Conservation (phyloP, 2,113 vertebrate genomes). For the Sarotherodon lohbergeri region DNA sequence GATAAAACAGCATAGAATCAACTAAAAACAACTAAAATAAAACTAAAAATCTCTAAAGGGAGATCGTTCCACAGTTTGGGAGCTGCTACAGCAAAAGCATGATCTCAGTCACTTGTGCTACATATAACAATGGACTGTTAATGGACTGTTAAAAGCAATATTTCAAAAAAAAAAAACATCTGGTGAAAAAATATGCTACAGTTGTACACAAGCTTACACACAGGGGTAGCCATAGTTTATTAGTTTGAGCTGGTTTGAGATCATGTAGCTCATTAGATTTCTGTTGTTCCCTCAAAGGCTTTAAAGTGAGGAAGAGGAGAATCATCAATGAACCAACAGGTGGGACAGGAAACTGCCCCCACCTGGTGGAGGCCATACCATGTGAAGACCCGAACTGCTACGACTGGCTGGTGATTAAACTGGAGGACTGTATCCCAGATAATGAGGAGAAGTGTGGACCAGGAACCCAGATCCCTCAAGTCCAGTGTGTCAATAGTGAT, state of each 20-base stretch:
- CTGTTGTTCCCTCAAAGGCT: slow-evolving; percentile 74
- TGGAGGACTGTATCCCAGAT: slow-evolving; percentile 89
- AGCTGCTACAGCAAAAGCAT: background rate
- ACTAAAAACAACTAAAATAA: background rate
- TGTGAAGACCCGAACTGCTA: slow-evolving; percentile 96
- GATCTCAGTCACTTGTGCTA: background rate
- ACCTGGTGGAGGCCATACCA: slow-evolving; percentile 90
- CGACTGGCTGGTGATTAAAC: slow-evolving; percentile 82
- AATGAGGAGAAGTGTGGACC: slow-evolving; percentile 85
- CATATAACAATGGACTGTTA: background rate
- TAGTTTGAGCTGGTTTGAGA: background rate
- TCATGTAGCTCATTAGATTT: background rate
- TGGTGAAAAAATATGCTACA: background rate
- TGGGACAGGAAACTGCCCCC: slow-evolving; percentile 85
- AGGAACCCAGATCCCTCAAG: slow-evolving; percentile 86
- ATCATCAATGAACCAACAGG: slow-evolving; percentile 85
- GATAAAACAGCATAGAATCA: accelerated
- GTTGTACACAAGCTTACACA: background rate
- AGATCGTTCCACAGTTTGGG: accelerated
- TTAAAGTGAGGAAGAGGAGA: slow-evolving; percentile 89
- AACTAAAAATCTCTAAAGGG: accelerated
- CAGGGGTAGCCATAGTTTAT: background rate
- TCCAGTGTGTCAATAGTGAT: slow-evolving; percentile 87
- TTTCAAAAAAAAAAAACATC: background rate
- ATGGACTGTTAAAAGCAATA: slow-evolving; percentile 30